Evolutionary conservation across 2,888 invertebrate genomes (phyloP).

Genomic region (Nineta flava): DNA sequence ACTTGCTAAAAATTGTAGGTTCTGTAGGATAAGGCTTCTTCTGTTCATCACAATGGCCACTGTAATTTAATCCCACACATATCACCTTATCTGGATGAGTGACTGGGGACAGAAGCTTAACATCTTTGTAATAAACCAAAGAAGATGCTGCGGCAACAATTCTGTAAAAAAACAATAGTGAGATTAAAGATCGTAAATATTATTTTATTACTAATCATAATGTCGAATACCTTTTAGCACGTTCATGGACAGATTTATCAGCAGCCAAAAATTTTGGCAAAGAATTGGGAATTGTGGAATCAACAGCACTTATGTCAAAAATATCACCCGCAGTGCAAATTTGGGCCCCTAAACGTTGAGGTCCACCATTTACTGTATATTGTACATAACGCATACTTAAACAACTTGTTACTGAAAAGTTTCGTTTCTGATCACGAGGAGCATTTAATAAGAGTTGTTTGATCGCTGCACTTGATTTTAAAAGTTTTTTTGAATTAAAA

Average conservation of each 20-base stretch:
- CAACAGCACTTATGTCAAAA: constrained; percentile 41
- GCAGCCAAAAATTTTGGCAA: constrained; percentile 35
- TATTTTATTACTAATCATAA: neutral
- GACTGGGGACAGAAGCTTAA: constrained; percentile 54
- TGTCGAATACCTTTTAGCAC: constrained; percentile 33
- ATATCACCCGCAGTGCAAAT: constrained; percentile 43
- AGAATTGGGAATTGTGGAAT: constrained; percentile 36
- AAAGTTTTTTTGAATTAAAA: constrained; percentile 1
- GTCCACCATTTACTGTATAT: constrained; percentile 40
- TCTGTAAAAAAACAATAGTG: constrained; percentile 21
- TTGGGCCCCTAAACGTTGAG: constrained; percentile 46
- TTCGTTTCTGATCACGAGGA: neutral
- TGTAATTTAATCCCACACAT: constrained; percentile 75
- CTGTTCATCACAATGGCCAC: constrained; percentile 74
- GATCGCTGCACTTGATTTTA: neutral
- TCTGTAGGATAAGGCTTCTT: constrained; percentile 47
- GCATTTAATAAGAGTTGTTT: neutral
- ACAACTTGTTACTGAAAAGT: constrained; percentile 18
- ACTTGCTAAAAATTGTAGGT: constrained; percentile 81
- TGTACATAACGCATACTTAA: constrained; percentile 54
- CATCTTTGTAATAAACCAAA: constrained; percentile 33
- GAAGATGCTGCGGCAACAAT: constrained; percentile 36
- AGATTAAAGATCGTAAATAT: neutral
- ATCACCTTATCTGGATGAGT: constrained; percentile 67
- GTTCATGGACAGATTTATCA: constrained; percentile 30